A percentile compares a stretch with the other conserved stretches of the same genome.
These are phyloP conservation scores for Tadarida brasiliensis DNA, from an alignment of 2,797 vertebrate species.

Conservation along the genomic window DNA sequence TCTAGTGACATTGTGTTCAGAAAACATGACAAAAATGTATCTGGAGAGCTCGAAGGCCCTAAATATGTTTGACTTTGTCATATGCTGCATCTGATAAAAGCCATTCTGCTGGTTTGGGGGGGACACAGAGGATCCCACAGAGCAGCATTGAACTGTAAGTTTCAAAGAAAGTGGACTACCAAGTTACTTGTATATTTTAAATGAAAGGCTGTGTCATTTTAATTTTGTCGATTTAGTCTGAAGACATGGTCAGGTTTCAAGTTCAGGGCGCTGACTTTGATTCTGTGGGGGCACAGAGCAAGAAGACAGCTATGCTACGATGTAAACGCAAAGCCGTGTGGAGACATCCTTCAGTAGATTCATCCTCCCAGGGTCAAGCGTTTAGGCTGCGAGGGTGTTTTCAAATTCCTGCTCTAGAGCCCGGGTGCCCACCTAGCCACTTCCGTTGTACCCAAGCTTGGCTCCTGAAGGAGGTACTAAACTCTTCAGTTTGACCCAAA, in stretches of 20 bases:
- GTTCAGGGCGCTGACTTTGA: not conserved
- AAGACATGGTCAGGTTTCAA: not conserved
- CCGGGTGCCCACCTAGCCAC: not conserved
- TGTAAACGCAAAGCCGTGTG: not conserved
- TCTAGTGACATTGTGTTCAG: not conserved
- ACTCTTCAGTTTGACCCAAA: slow-evolving; percentile 3
- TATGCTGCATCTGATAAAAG: not conserved
- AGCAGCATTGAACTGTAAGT: not conserved
- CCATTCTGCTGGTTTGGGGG: not conserved
- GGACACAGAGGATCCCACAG: not conserved
- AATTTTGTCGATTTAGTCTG: not conserved
- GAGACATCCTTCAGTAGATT: not conserved
- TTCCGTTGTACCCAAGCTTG: not conserved
- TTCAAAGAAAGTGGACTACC: not conserved
- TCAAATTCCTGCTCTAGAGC: not conserved
- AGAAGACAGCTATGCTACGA: not conserved
- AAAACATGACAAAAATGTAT: not conserved
- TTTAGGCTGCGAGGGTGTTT: not conserved
- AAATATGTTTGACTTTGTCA: not conserved
- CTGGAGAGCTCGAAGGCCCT: not conserved
- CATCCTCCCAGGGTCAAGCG: not conserved
- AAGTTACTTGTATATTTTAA: not conserved
- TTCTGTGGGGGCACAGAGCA: not conserved
- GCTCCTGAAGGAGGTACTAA: not conserved
- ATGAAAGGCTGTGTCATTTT: not conserved